phyloP scores from a whole-genome alignment of 2,888 invertebrate genomes.

The Pristionchus maxplancki region DNA sequence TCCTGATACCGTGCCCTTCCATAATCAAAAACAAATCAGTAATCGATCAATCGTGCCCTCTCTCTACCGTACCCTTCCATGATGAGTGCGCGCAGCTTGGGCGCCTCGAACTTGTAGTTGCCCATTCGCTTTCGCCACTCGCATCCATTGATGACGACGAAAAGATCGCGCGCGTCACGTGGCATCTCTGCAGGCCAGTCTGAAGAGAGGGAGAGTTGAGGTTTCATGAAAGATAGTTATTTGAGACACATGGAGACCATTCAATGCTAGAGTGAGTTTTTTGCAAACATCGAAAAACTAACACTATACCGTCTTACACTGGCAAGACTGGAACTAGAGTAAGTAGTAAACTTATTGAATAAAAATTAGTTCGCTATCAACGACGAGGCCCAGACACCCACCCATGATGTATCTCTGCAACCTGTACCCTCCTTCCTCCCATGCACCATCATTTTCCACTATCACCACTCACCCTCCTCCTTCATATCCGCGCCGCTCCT shows the following conservation, averaged over 20 bases:
- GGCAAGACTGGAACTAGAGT: too few relatives aligned
- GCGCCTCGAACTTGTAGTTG: slow-evolving; percentile 57
- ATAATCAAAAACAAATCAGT: background rate
- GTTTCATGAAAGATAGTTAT: too few relatives aligned
- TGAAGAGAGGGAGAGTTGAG: background rate
- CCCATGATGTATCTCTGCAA: background rate
- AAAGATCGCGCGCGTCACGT: slow-evolving; percentile 69
- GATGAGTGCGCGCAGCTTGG: slow-evolving; percentile 61
- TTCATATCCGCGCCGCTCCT: slow-evolving; percentile 43
- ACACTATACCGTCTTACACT: too few relatives aligned
- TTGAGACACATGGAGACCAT: too few relatives aligned
- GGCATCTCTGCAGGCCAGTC: slow-evolving; percentile 48
- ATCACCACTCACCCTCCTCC: slow-evolving; percentile 6
- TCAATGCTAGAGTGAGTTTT: too few relatives aligned
- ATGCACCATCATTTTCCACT: background rate
- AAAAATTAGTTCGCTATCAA: background rate
- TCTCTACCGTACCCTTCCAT: slow-evolving; percentile 61
- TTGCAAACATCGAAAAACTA: too few relatives aligned
- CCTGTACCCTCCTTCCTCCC: background rate
- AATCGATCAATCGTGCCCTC: background rate
- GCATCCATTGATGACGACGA: slow-evolving; percentile 69
- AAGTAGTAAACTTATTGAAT: too few relatives aligned
- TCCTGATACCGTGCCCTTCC: too few relatives aligned
- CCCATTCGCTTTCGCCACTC: slow-evolving; percentile 69
- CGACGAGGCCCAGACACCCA: background rate